Conservation (phyloP, 2,888 invertebrate species). For the Apodemia zela region DNA sequence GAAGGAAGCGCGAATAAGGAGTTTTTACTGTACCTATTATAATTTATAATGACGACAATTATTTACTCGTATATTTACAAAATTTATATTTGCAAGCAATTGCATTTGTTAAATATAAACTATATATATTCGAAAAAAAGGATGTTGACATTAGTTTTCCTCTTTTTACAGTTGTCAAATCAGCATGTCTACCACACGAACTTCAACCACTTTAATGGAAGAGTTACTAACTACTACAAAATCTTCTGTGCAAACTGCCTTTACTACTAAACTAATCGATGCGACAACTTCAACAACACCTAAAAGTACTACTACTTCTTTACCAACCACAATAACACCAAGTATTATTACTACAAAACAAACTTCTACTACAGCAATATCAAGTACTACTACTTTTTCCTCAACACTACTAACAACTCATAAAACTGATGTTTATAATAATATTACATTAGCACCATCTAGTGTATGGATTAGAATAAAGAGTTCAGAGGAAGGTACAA, state of each 20-base stretch:
- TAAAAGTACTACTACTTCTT: slow-evolving; percentile 26
- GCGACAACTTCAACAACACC: slow-evolving; percentile 35
- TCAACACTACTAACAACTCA: slow-evolving; percentile 30
- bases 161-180: slow-evolving; percentile 67
- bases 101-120: no score
- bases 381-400: slow-evolving; percentile 15
- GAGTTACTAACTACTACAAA: slow-evolving; percentile 61
- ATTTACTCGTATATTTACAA: not conserved
- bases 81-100: no score
- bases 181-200: slow-evolving; percentile 53
- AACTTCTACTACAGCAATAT: not conserved
- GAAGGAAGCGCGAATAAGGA: no score
- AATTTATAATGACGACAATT: no score
- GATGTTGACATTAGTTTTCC: slow-evolving; percentile 15
- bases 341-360: slow-evolving; percentile 18
- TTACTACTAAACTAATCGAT: slow-evolving; percentile 41
- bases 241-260: slow-evolving; percentile 40
- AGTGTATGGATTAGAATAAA: slow-evolving; percentile 21
- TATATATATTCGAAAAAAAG: no score
- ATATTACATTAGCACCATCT: slow-evolving; percentile 24
- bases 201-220: slow-evolving; percentile 49
- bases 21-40: no score
- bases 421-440: slow-evolving; percentile 26
- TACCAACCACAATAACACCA: slow-evolving; percentile 26
- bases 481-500: slow-evolving; percentile 27